Percentiles rank a stretch among this genome's conserved stretches.
Evolutionary conservation across 2,797 vertebrate genomes (phyloP).

Genomic region (Megalops cyprinoides): DNA sequence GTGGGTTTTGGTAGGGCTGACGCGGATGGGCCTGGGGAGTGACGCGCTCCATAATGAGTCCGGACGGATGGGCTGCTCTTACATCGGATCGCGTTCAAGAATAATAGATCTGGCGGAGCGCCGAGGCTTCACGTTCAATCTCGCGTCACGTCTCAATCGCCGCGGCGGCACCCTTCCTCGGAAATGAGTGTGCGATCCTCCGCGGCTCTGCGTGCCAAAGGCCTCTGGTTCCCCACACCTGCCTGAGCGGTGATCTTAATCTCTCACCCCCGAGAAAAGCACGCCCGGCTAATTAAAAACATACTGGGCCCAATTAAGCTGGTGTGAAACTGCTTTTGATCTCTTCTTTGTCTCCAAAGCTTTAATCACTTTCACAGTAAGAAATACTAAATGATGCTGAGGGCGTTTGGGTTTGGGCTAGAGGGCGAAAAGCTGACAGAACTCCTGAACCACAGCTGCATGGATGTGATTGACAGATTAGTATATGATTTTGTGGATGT

Average conservation of each 20-base stretch:
- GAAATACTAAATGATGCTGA: no score
- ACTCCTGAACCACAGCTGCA: not conserved
- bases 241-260: no score
- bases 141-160: conserved; percentile 7
- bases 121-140: not conserved
- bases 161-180: not conserved
- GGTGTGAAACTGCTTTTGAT: no score
- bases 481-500: not conserved
- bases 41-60: not conserved
- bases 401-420: no score
- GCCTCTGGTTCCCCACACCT: no score
- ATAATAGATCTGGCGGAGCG: not conserved
- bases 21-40: not conserved
- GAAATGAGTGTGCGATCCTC: no score
- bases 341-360: not conserved
- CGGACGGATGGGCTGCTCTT: not conserved
- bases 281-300: not conserved
- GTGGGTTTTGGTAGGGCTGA: no score
- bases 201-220: no score
- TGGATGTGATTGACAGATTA: not conserved
- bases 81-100: not conserved
- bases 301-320: not conserved
- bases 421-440: no score
- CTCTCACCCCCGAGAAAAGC: no score
- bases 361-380: no score